phyloP scores from a whole-genome alignment of 2,888 invertebrate genomes.

The Drosophila subsilvestris region DNA sequence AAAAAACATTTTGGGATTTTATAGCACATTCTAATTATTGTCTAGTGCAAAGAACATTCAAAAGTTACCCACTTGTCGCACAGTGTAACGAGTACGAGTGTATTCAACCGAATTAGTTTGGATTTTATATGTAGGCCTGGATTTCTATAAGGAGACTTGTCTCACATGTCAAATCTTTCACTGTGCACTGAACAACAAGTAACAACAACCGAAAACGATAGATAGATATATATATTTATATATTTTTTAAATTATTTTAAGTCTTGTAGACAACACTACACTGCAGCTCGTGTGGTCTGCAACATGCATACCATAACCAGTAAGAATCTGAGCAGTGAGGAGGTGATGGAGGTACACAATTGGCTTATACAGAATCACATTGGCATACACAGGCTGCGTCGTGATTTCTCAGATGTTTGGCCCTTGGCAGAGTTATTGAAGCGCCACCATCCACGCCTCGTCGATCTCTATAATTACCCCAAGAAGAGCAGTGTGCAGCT shows the following conservation, averaged over 20 bases:
- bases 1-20: too few relatives aligned
- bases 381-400: slow-evolving; percentile 84
- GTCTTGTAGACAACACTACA: too few relatives aligned
- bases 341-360: slow-evolving; percentile 54
- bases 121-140: too few relatives aligned
- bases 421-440: slow-evolving; percentile 89
- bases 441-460: slow-evolving; percentile 88
- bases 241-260: neutral
- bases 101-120: too few relatives aligned
- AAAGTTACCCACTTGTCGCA: too few relatives aligned
- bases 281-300: neutral
- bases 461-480: slow-evolving; percentile 92
- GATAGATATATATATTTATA: neutral
- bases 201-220: neutral
- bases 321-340: slow-evolving; percentile 51
- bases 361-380: slow-evolving; percentile 64
- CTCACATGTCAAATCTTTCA: neutral
- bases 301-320: slow-evolving; percentile 56
- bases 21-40: too few relatives aligned
- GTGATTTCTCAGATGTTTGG: slow-evolving; percentile 91
- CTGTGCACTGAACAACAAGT: neutral
- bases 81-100: too few relatives aligned
- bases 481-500: slow-evolving; percentile 88
- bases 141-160: too few relatives aligned
- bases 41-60: too few relatives aligned